A percentile compares a stretch with the other conserved stretches of the same genome.
These are phyloP conservation scores for Eristalinus aeneus DNA, from an alignment of 2,888 invertebrate species.

Conservation along the genomic window DNA sequence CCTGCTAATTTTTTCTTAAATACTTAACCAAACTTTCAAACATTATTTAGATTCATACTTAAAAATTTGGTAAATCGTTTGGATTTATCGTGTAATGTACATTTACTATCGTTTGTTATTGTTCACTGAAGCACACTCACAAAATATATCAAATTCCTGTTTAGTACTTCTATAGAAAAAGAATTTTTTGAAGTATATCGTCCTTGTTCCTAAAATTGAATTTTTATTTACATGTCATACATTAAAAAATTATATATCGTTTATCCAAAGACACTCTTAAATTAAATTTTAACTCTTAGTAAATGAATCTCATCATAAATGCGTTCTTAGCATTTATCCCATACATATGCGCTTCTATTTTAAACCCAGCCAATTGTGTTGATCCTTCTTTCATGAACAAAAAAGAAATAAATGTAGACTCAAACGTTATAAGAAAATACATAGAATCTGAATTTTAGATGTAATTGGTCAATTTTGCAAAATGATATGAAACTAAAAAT, in stretches of 20 bases:
- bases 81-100: too few relatives aligned
- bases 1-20: too few relatives aligned
- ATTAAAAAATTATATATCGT: not conserved
- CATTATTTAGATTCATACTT: too few relatives aligned
- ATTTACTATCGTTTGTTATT: too few relatives aligned
- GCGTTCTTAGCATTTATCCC: slow-evolving; percentile 23
- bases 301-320: not conserved
- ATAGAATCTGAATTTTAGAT: slow-evolving; percentile 41
- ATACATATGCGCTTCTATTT: not conserved
- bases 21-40: too few relatives aligned
- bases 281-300: not conserved
- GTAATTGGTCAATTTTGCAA: slow-evolving; percentile 62
- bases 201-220: not conserved
- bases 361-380: not conserved
- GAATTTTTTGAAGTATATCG: not conserved
- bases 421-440: slow-evolving; percentile 23
- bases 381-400: slow-evolving; percentile 31
- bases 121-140: too few relatives aligned
- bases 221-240: not conserved
- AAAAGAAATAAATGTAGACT: slow-evolving; percentile 10
- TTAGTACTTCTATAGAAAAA: too few relatives aligned
- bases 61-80: too few relatives aligned
- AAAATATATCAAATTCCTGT: too few relatives aligned
- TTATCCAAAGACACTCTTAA: not conserved
- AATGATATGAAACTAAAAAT: not conserved